Conservation (phyloP, 2,888 invertebrate genomes). For the Sicus ferrugineus region DNA sequence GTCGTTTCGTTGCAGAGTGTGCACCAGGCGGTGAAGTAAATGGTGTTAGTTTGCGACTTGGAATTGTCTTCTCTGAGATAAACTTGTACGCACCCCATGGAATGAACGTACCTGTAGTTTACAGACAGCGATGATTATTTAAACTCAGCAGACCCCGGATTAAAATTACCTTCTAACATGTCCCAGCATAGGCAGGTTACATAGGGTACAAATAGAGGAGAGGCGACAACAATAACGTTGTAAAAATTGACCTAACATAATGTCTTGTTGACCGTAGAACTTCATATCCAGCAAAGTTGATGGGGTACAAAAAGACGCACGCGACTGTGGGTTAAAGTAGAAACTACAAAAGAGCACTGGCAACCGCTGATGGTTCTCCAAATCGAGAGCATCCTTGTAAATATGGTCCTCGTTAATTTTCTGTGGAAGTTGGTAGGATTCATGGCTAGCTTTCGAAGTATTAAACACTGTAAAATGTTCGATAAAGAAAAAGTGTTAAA, state of each 20-base stretch:
- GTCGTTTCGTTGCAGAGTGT: conserved; percentile 68
- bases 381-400: conserved; percentile 76
- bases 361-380: conserved; percentile 84
- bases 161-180: conserved; percentile 75
- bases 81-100: conserved; percentile 86
- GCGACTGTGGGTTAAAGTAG: conserved; percentile 60
- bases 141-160: neutral
- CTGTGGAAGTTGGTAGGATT: conserved; percentile 54
- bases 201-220: conserved; percentile 81
- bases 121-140: neutral
- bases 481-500: too few species aligned
- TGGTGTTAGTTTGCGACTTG: conserved; percentile 56
- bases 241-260: conserved; percentile 92
- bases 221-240: conserved; percentile 90
- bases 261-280: conserved; percentile 94
- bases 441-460: conserved; percentile 50
- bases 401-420: conserved; percentile 57
- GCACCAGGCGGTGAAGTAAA: conserved; percentile 63
- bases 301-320: conserved; percentile 62
- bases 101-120: conserved; percentile 78
- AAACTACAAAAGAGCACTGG: conserved; percentile 88
- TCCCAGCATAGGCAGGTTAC: conserved; percentile 84
- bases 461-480: conserved; percentile 51
- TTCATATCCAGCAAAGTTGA: conserved; percentile 75
- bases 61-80: conserved; percentile 58